These are phyloP conservation scores for Charina bottae DNA, from an alignment of 2,113 vertebrate genomes.

Conservation along the genomic window DNA sequence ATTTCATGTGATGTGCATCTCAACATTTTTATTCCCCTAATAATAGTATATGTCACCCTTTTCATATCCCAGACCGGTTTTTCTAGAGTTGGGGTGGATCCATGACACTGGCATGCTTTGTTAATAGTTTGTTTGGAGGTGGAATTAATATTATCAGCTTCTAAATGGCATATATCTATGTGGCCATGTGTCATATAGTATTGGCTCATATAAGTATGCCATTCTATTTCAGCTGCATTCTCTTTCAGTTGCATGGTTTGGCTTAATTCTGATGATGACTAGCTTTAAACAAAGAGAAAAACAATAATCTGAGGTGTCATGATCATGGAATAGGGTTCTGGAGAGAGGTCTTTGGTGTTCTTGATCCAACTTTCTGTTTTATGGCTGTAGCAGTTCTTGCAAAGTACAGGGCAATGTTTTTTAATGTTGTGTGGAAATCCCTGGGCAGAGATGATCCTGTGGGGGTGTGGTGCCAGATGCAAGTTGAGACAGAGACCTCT, in stretches of 20 bases:
- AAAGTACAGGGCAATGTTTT: neutral
- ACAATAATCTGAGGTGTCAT: neutral
- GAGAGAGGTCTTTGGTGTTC: neutral
- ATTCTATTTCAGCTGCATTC: neutral
- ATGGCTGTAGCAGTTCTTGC: neutral
- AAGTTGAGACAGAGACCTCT: neutral
- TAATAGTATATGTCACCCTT: neutral
- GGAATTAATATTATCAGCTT: neutral
- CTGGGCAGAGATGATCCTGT: neutral
- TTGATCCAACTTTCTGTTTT: neutral
- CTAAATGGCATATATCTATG: neutral
- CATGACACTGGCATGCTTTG: neutral
- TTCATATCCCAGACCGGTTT: neutral
- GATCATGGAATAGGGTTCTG: fast-evolving
- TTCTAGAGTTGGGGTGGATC: neutral
- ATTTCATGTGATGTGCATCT: neutral
- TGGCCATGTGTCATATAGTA: neutral
- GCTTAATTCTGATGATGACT: neutral
- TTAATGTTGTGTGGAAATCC: neutral
- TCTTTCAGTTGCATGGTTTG: neutral
- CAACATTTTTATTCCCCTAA: neutral
- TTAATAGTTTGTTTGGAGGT: neutral
- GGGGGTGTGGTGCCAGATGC: neutral
- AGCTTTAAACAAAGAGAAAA: neutral
- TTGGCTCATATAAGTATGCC: neutral